phyloP scores from a whole-genome alignment of 64 coral and sea anemone genomes.

The Dendrophyllia cribrosa region DNA sequence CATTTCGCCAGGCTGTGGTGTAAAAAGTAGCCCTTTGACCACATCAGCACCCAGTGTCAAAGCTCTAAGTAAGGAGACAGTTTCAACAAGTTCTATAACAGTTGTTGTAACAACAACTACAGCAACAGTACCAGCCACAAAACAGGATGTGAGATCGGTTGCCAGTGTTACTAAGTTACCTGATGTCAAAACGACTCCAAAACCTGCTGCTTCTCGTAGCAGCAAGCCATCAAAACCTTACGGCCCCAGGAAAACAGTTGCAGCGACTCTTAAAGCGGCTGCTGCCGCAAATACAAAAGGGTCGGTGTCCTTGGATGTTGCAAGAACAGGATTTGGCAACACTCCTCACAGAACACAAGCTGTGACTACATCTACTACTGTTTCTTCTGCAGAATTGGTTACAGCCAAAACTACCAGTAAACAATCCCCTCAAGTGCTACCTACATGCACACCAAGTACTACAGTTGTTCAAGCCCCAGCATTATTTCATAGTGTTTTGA shows the following conservation, averaged over 20 bases:
- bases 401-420: not conserved
- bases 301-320: not conserved
- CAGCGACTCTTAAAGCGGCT: conserved; percentile 35
- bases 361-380: not conserved
- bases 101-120: conserved; percentile 3
- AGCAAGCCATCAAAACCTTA: conserved; percentile 10
- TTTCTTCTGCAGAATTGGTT: not conserved
- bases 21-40: not conserved
- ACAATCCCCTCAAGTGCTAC: not conserved
- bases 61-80: not conserved
- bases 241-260: conserved; percentile 22
- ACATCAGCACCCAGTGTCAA: not conserved
- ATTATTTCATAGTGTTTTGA: conserved; percentile 38
- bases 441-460: not conserved
- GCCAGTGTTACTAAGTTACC: not conserved
- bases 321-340: not conserved
- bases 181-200: conserved; percentile 6
- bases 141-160: not conserved
- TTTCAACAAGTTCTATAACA: conserved; percentile 3
- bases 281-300: conserved; percentile 44
- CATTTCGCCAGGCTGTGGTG: not conserved
- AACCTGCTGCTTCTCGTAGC: not conserved
- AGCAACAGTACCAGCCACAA: not conserved
- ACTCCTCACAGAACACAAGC: not conserved
- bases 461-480: conserved; percentile 38